A percentile compares a stretch with the other conserved stretches of the same genome.
phyloP scores from a whole-genome alignment of 2,888 invertebrate genomes.

The Aspidiotus destructor region DNA sequence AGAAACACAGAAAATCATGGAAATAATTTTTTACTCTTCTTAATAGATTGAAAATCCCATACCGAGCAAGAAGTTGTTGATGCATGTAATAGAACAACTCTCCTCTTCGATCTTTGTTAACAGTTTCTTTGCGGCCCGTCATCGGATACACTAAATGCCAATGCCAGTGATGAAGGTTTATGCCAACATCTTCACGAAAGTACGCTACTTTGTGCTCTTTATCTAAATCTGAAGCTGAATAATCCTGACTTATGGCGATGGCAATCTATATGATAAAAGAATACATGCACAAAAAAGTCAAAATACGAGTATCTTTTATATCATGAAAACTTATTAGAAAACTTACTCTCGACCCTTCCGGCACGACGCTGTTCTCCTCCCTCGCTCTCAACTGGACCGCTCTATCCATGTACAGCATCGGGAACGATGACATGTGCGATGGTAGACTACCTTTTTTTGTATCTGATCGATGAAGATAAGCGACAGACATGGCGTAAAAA shows the following conservation, averaged over 20 bases:
- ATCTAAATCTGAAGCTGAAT: conserved; percentile 62
- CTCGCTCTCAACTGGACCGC: conserved; percentile 59
- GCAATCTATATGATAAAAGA: conserved; percentile 46
- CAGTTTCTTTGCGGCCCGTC: conserved; percentile 48
- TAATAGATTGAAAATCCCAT: conserved; percentile 43
- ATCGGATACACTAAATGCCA: conserved; percentile 83
- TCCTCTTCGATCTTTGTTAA: conserved; percentile 64
- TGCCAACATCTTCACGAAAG: conserved; percentile 73
- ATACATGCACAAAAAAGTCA: neutral
- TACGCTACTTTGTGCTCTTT: conserved; percentile 72
- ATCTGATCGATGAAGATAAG: conserved; percentile 61
- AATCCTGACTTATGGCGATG: conserved; percentile 60
- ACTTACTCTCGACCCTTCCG: conserved; percentile 52
- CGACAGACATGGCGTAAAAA: conserved; percentile 67
- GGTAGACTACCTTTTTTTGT: conserved; percentile 61
- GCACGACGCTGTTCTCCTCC: conserved; percentile 58
- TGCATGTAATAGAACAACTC: conserved; percentile 76
- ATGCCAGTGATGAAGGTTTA: conserved; percentile 85
- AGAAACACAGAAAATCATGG: neutral
- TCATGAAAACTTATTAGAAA: neutral
- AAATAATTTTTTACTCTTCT: neutral
- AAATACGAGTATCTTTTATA: neutral
- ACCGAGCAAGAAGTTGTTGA: conserved; percentile 58
- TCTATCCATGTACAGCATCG: conserved; percentile 65
- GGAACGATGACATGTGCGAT: conserved; percentile 66